Base-by-base conservation (phyloP, 2,888 invertebrate genomes). In the Hermodice carunculata region DNA sequence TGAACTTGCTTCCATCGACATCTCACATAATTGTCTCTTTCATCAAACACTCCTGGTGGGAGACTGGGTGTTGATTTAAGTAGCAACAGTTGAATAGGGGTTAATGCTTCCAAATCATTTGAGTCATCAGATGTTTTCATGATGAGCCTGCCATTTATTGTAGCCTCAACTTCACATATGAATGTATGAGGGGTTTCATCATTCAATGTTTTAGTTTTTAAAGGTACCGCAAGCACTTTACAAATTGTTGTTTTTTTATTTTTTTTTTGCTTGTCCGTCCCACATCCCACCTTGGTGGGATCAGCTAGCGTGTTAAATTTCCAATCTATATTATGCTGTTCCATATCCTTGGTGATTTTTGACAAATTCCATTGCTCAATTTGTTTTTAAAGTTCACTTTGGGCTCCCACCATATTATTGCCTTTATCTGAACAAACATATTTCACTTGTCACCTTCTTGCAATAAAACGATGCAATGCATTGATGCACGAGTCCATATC, bases 271-370 rank as follows among this genome's bases (percentile, higher is more conserved):
- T 11, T 11, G 37, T 14, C 53, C 11, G 29, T 37, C 53, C 53
- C 53, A 52, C 11, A 52, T 8, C 14, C 53, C 53, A 37, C 53
- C 53, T 17, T 32, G 11, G 19, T 52, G 53, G 26, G 11, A 37
- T 8, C 53, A 17, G 53, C 37, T 11, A 31, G 53, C 14, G 53
- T 29, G 37, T 52, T 52, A 32, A 52, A 52, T 17, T 17, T 14
- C 53, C 53, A 52, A 17, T 52, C 14, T 11, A 52, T 24, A 14
- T 32, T 19, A 29, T n/a, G 11, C 37, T 52, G 53, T 37, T 11
- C 11, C 37, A 52, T 11, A 11, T 8, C 14, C 11, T 11, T 17
- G 53, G 17, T 11, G 14, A 52, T 37, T 19, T 32, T 22, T 22
- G 11, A 14, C 19, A 17, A 19, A 22, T 48, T 22, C n/a, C 17